Percentiles rank a stretch among this genome's conserved stretches.
These are phyloP conservation scores for Bombus sibiricus DNA, from an alignment of 1,140 invertebrate species.

Conservation along the genomic window DNA sequence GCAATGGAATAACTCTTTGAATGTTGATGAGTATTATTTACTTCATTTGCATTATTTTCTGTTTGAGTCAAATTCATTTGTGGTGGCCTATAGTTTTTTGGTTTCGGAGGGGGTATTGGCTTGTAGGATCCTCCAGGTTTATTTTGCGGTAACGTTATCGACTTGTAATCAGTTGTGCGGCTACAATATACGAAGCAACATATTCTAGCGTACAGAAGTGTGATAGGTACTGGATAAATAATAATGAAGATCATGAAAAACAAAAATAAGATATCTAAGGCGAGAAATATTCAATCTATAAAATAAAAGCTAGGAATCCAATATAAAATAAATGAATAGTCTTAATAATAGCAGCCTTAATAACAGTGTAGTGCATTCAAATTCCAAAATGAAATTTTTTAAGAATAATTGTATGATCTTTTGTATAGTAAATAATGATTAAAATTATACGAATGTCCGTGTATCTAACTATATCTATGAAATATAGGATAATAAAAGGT, in stretches of 20 bases:
- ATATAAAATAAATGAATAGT: background rate
- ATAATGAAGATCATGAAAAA: background rate
- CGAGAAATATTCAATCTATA: background rate
- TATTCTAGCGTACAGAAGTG: constrained; percentile 69
- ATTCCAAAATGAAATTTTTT: background rate
- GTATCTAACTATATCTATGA: background rate
- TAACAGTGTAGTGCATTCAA: background rate
- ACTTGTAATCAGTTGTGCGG: constrained; percentile 79
- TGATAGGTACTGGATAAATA: background rate
- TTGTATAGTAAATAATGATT: background rate
- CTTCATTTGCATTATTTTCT: constrained; percentile 73
- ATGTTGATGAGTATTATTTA: constrained; percentile 80
- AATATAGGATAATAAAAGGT: background rate
- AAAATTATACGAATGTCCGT: background rate
- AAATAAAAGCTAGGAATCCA: background rate
- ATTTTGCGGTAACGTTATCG: constrained; percentile 77
- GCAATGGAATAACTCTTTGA: constrained; percentile 82
- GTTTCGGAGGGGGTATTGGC: constrained; percentile 94
- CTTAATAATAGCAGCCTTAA: background rate
- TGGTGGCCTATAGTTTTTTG: constrained; percentile 93
- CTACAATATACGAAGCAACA: constrained; percentile 73
- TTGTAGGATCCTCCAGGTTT: constrained; percentile 87
- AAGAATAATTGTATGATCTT: background rate
- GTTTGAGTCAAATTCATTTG: constrained; percentile 76
- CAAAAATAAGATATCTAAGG: background rate